phyloP scores from a whole-genome alignment of 2,888 invertebrate species.

The Ptilodon capucinus region DNA sequence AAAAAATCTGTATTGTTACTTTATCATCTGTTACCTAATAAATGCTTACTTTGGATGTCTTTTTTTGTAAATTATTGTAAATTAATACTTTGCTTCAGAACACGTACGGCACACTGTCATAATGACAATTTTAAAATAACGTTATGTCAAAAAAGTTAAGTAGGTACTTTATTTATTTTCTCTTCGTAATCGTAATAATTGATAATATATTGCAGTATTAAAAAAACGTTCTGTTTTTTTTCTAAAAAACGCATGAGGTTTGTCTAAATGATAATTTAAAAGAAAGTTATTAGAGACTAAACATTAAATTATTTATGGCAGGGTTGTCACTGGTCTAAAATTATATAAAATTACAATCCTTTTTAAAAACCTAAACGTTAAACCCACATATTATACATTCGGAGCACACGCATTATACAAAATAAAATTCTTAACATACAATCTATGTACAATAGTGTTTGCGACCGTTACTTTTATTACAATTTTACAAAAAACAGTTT shows the following conservation, averaged over 20 bases:
- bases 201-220: no score
- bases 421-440: conserved; percentile 45
- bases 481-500: conserved; percentile 6
- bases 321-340: conserved; percentile 31
- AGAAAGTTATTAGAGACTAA: background rate
- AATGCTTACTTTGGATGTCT: no score
- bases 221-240: no score
- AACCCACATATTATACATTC: conserved; percentile 74
- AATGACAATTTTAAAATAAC: no score
- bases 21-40: no score
- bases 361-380: conserved; percentile 55
- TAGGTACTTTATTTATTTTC: no score
- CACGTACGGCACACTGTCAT: no score
- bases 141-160: no score
- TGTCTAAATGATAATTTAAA: background rate
- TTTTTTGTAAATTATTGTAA: no score
- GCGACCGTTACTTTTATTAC: conserved; percentile 31
- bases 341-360: conserved; percentile 34
- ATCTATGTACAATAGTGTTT: conserved; percentile 37
- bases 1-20: conserved; percentile 10
- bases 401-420: conserved; percentile 76
- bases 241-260: background rate
- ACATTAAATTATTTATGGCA: conserved; percentile 32
- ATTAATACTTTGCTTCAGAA: no score
- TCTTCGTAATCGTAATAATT: no score